Conservation (phyloP, 2,113 vertebrate species). For the Macroglossus sobrinus region DNA sequence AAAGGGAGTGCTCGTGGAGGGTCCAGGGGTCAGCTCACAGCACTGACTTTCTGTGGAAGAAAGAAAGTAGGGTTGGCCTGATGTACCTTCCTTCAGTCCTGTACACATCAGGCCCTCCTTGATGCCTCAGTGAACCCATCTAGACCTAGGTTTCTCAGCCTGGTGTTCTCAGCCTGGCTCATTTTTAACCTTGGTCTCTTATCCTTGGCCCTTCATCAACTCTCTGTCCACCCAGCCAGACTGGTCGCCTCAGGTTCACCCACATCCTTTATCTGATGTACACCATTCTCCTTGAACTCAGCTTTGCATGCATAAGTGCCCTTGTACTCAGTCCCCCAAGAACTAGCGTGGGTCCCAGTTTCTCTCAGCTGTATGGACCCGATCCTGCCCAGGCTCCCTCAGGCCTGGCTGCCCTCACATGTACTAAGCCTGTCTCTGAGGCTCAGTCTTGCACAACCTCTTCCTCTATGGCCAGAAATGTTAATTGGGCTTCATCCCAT, state of each 20-base stretch:
- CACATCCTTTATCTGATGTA: neutral
- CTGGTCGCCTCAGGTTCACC: neutral
- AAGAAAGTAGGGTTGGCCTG: neutral
- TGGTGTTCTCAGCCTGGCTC: neutral
- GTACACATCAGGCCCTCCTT: neutral
- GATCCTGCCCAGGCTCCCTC: neutral
- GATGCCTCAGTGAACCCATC: neutral
- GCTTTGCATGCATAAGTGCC: neutral
- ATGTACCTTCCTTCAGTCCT: neutral
- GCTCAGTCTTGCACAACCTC: slow-evolving; percentile 26
- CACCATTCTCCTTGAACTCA: neutral
- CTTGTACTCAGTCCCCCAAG: neutral
- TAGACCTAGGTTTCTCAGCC: neutral
- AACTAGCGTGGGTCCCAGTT: neutral
- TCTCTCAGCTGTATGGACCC: neutral
- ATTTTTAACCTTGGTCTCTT: neutral
- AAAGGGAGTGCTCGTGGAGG: neutral
- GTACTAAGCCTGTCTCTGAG: neutral
- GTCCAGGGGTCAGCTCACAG: neutral
- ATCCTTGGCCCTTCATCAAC: neutral
- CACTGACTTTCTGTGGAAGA: neutral
- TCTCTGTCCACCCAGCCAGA: neutral
- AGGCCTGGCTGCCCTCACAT: neutral
- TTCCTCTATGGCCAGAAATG: neutral
- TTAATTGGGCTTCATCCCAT: neutral